These are phyloP conservation scores for Calephelis virginiensis DNA, from an alignment of 1,140 invertebrate genomes.

Conservation along the genomic window DNA sequence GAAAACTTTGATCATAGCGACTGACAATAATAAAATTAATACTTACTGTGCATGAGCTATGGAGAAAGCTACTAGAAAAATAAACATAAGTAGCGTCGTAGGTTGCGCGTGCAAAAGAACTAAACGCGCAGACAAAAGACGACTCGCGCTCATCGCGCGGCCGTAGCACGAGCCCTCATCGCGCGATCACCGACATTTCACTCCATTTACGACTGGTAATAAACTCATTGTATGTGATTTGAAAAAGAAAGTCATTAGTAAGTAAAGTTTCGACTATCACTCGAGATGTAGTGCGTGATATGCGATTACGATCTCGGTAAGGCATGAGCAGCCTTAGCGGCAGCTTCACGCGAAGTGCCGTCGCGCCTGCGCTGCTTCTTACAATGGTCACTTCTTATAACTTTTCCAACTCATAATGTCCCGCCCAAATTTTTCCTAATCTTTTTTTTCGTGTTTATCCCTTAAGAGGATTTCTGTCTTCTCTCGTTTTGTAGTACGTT, in stretches of 20 bases:
- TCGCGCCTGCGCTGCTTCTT: slow-evolving; percentile 66
- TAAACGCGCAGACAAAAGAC: slow-evolving; percentile 41
- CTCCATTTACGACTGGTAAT: slow-evolving; percentile 24
- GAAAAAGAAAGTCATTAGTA: slow-evolving; percentile 14
- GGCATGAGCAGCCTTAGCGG: slow-evolving; percentile 57
- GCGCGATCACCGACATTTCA: slow-evolving; percentile 48
- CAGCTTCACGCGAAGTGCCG: slow-evolving; percentile 57
- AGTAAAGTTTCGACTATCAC: slow-evolving; percentile 11
- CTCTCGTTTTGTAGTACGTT: too few relatives aligned
- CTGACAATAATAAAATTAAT: neutral
- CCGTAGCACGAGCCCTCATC: slow-evolving; percentile 48
- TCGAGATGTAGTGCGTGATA: slow-evolving; percentile 10
- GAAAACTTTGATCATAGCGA: too few relatives aligned
- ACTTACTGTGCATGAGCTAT: slow-evolving; percentile 60
- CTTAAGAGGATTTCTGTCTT: slow-evolving; percentile 13
- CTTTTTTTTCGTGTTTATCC: slow-evolving; percentile 11
- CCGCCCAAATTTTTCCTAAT: slow-evolving; percentile 30
- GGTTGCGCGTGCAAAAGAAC: slow-evolving; percentile 43
- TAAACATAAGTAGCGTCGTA: slow-evolving; percentile 37
- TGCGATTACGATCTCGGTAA: slow-evolving; percentile 15
- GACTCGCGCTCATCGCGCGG: slow-evolving; percentile 66
- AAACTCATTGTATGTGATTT: neutral
- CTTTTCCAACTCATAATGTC: slow-evolving; percentile 33
- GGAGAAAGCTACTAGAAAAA: slow-evolving; percentile 44
- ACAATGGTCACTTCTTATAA: slow-evolving; percentile 33